phyloP scores from a whole-genome alignment of 2,797 vertebrate species.

The Hippopotamyrus pictus region DNA sequence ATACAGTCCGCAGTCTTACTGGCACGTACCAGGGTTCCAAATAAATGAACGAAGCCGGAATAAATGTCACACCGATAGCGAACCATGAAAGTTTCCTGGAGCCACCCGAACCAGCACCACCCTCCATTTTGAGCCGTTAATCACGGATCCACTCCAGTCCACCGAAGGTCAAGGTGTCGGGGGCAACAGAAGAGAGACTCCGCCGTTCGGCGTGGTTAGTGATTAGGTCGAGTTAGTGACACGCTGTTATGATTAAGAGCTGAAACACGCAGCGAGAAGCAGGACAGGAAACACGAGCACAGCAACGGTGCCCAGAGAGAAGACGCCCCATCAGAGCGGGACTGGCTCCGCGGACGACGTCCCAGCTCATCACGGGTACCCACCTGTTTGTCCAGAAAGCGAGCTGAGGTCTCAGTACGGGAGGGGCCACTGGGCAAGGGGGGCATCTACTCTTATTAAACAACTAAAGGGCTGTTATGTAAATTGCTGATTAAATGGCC shows the following conservation, averaged over 20 bases:
- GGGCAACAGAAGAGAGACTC: neutral
- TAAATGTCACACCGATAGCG: neutral
- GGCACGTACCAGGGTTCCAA: neutral
- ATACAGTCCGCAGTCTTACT: neutral
- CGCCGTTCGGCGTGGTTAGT: neutral
- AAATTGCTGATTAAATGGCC: neutral
- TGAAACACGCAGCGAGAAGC: neutral
- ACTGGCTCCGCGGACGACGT: neutral
- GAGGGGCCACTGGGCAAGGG: neutral
- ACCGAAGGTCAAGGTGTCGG: neutral
- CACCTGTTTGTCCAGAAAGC: neutral
- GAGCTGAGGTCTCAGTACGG: neutral
- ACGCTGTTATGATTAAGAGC: neutral
- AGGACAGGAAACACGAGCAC: neutral
- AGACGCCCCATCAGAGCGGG: neutral
- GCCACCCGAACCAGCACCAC: neutral
- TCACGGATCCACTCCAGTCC: neutral
- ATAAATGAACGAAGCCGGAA: neutral
- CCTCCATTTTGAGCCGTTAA: neutral
- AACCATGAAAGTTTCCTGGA: neutral
- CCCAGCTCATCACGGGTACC: neutral
- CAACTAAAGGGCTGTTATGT: neutral
- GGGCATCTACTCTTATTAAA: neutral
- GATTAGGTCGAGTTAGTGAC: constrained; percentile 16
- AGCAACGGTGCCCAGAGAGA: neutral